Evolutionary conservation across 2,797 vertebrate species (phyloP), one percentile per base, ranked within the genome.

Genomic region (Eremophila alpestris): DNA sequence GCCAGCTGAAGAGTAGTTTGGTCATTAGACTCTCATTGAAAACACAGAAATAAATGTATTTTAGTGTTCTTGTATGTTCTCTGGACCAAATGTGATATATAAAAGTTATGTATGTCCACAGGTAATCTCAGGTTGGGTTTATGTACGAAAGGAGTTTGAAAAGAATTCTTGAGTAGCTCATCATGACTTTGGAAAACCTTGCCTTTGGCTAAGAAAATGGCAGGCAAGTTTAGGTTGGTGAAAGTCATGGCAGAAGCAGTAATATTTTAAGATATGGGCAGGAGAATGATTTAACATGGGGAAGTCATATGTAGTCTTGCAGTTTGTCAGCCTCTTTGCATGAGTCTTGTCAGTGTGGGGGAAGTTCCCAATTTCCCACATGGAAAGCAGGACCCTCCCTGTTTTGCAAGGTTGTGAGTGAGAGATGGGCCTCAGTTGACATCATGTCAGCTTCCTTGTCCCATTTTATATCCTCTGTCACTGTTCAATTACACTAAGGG

Each of bases 201-300:
- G 41, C 40, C 56, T 89, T 89, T 65, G 63, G n/a, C 21, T 34
- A 36, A 71, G 46, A 58, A 70, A 56, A 59, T 9, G 6, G 11
- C 58, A 63, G n/a, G 10, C 2, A 2, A 52, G 26, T 62, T 94
- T 59, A 34, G 16, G 27, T 19, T 63, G 19, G 5, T 75, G 65
- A 4, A 4, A 73, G 40, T 55, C 40, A 16, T 43, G 16, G 27
- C 34, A 51, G 40, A 60, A 65, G n/a, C 32, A n/a, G n/a, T 8
- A 68, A 49, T 64, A 54, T 87, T 71, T 78, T 81, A 60, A 70
- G 43, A n/a, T 62, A 43, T 0, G 3, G 55, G 11, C 51, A 55
- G 16, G 7, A 70, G 70, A 51, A 60, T 0, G 0, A 34, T 63
- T 78, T 67, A 55, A 22, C 10, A 4, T 2, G 2, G 30, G 16